Percentiles rank a stretch among this genome's conserved stretches.
Evolutionary conservation across 1,140 invertebrate genomes (phyloP).

Genomic region (Hormaphis cornu): DNA sequence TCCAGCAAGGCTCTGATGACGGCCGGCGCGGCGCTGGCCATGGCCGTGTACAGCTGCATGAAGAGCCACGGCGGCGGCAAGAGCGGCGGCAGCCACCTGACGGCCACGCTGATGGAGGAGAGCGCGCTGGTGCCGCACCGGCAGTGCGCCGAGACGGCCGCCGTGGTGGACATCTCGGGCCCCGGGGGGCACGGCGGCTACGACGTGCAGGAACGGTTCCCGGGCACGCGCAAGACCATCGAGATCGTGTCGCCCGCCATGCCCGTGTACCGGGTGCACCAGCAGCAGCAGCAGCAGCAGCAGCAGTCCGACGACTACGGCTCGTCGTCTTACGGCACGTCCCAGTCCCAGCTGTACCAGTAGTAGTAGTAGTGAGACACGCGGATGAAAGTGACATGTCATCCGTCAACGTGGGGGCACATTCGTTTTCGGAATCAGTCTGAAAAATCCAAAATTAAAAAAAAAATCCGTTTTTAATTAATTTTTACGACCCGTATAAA

Average conservation of each 20-base stretch:
- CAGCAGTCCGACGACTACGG: background rate
- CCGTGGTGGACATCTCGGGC: background rate
- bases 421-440: no score
- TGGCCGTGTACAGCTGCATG: conserved; percentile 21
- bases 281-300: no score
- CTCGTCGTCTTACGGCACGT: background rate
- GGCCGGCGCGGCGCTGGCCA: conserved; percentile 3
- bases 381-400: no score
- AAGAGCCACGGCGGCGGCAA: background rate
- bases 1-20: conserved; percentile 20
- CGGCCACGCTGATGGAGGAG: conserved; percentile 17
- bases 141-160: conserved; percentile 10
- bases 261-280: background rate
- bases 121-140: background rate
- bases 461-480: no score
- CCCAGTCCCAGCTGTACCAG: background rate
- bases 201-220: conserved; percentile 7
- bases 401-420: no score
- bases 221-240: background rate
- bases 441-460: no score
- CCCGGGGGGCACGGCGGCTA: background rate
- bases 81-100: background rate
- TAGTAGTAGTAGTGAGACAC: background rate
- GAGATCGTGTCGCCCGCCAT: conserved; percentile 10
- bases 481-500: no score